Evolutionary conservation across 2,888 invertebrate genomes (phyloP).

Genomic region (Deilephila porcellus): DNA sequence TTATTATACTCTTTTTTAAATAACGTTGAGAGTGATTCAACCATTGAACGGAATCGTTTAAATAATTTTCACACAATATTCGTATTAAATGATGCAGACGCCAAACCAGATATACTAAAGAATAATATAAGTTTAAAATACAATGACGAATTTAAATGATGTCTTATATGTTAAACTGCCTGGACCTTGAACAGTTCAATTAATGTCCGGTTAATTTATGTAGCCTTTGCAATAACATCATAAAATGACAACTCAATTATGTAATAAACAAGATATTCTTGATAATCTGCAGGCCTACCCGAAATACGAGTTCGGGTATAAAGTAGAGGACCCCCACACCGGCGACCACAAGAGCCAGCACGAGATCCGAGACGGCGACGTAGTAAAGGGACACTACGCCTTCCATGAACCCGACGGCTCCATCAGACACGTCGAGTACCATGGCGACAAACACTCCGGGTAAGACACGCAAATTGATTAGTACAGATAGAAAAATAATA

Average conservation of each 20-base stretch:
- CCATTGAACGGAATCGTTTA: too few relatives aligned
- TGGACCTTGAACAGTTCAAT: too few relatives aligned
- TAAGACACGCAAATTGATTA: slow-evolving; percentile 39
- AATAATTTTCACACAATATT: too few relatives aligned
- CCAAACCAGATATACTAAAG: too few relatives aligned
- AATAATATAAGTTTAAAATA: too few relatives aligned
- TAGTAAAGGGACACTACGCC: slow-evolving; percentile 46
- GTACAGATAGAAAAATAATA: too few relatives aligned
- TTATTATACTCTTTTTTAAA: too few relatives aligned
- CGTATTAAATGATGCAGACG: too few relatives aligned
- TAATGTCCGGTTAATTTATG: background rate
- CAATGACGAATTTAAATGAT: too few relatives aligned
- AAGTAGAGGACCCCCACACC: slow-evolving; percentile 65
- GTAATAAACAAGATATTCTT: background rate
- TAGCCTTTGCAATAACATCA: background rate
- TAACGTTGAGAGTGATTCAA: too few relatives aligned
- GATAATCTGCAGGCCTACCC: slow-evolving; percentile 17
- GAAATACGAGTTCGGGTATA: slow-evolving; percentile 37
- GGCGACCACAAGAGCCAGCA: slow-evolving; percentile 74
- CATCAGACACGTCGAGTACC: slow-evolving; percentile 72
- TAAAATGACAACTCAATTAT: background rate
- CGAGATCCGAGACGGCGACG: slow-evolving; percentile 70
- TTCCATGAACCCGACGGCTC: slow-evolving; percentile 75
- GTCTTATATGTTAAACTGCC: too few relatives aligned
- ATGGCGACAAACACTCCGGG: slow-evolving; percentile 68